Conservation (phyloP, 1,140 invertebrate species). For the Drosophila kepulauana region DNA sequence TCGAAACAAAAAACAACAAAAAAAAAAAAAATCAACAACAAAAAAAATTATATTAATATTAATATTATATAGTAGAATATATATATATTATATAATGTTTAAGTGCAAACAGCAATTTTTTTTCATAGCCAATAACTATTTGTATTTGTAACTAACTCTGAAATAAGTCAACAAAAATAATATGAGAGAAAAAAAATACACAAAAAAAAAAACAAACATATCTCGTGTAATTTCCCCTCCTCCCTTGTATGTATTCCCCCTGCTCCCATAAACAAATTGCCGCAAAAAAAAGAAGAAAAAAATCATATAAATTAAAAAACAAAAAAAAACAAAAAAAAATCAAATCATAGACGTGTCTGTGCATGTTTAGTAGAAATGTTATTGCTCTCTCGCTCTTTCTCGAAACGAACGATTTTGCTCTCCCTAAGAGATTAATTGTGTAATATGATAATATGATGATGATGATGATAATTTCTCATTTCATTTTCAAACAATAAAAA, state of each 20-base stretch:
- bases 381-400: constrained; percentile 51
- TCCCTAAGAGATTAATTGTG: constrained; percentile 59
- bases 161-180: constrained; percentile 16
- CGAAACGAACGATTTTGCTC: constrained; percentile 51
- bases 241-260: constrained; percentile 18
- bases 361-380: constrained; percentile 62
- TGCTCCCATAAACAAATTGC: constrained; percentile 14
- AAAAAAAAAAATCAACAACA: not conserved
- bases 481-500: constrained; percentile 65
- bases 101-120: constrained; percentile 62
- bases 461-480: constrained; percentile 45
- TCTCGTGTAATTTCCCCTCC: constrained; percentile 28
- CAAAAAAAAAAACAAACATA: constrained; percentile 26
- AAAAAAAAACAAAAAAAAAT: constrained; percentile 3
- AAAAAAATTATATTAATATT: constrained; percentile 9
- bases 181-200: constrained; percentile 22
- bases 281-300: constrained; percentile 20
- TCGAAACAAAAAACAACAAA: too few species aligned
- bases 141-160: constrained; percentile 55
- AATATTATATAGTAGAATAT: constrained; percentile 19
- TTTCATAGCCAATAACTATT: constrained; percentile 74
- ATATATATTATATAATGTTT: constrained; percentile 73
- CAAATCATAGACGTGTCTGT: constrained; percentile 13
- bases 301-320: constrained; percentile 2
- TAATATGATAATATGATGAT: constrained; percentile 37